Evolutionary conservation across 2,113 vertebrate genomes (phyloP), one percentile per base, ranked within the genome.

Genomic region (Erythrocercus mccallii): DNA sequence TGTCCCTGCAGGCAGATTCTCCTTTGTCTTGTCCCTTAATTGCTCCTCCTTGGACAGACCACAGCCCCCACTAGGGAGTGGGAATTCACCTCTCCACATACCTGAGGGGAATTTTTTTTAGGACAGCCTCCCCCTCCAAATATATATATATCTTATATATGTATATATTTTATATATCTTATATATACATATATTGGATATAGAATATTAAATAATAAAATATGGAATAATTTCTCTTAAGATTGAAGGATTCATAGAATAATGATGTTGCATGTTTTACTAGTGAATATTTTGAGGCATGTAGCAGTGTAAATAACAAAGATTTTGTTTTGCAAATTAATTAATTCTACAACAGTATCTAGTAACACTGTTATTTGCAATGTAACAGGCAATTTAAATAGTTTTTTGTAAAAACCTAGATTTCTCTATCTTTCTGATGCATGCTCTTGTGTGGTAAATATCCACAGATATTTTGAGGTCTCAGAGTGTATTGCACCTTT

Each of bases 381-480:
- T 54, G 15, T 38, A 95, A 71, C 78, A 86, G 71, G 44, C 44
- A 96, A 73, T 83, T 94, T 81, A 88, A 22, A 64, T 50, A 50
- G 45, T 83, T 76, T 54, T 91, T 37, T 9, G 1, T 71, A 56
- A 72, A 94, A 96, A 87, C 17, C 24, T 56, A 73, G 28, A 24
- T 65, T 95, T 77, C 76, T 91, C 38, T 44, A 54, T 69, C 68
- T 92, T 85, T 66, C 11, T 8, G 5, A 65, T 91, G 73, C 88
- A 91, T 92, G 72, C 38, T 95, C 76, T 92, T 96, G 45, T 25
- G n/a, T 25, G 50, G 64, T 79, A 69, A 90, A 84, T 48, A 58
- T 88, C 82, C 45, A 77, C 88, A 82, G 86, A 64, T 95, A 78
- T 81, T 96, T 86, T 92, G 66, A 94, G 45, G 40, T 37, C n/a